phyloP scores from a whole-genome alignment of 2,113 vertebrate species.

The Chloropsis hardwickii region DNA sequence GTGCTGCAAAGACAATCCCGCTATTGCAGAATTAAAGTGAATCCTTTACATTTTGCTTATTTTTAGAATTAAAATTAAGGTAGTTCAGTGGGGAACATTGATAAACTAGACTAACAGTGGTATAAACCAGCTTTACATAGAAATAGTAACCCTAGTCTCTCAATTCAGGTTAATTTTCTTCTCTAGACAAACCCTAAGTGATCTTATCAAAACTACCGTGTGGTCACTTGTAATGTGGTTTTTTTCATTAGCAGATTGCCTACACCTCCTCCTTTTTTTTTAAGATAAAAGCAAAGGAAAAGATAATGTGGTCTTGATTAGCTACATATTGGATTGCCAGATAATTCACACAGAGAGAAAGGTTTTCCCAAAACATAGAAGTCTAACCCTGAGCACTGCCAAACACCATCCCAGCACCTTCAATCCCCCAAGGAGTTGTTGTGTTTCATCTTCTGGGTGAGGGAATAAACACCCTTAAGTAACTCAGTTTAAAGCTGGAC shows the following conservation, averaged over 20 bases:
- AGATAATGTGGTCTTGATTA: not conserved
- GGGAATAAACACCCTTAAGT: not conserved
- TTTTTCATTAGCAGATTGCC: not conserved
- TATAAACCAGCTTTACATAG: not conserved
- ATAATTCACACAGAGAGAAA: not conserved
- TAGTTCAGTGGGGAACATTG: not conserved
- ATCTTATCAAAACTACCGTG: not conserved
- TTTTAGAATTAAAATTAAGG: not conserved
- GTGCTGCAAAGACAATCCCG: not conserved
- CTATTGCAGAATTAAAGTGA: not conserved
- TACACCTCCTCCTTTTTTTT: not conserved
- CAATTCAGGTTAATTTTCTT: not conserved
- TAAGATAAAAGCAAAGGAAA: not conserved
- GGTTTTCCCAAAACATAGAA: not conserved
- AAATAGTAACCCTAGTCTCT: not conserved
- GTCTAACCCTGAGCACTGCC: not conserved
- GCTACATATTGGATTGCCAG: not conserved
- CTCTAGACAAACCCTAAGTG: not conserved
- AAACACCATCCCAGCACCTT: not conserved
- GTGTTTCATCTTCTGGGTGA: not conserved
- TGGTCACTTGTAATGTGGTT: not conserved
- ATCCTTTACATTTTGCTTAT: not conserved
- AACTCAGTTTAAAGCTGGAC: not conserved
- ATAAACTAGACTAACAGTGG: not conserved
- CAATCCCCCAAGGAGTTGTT: not conserved